Evolutionary conservation across 2,797 vertebrate genomes (phyloP), one percentile per base, ranked within the genome.

Genomic region (Phoxinus dragarum): DNA sequence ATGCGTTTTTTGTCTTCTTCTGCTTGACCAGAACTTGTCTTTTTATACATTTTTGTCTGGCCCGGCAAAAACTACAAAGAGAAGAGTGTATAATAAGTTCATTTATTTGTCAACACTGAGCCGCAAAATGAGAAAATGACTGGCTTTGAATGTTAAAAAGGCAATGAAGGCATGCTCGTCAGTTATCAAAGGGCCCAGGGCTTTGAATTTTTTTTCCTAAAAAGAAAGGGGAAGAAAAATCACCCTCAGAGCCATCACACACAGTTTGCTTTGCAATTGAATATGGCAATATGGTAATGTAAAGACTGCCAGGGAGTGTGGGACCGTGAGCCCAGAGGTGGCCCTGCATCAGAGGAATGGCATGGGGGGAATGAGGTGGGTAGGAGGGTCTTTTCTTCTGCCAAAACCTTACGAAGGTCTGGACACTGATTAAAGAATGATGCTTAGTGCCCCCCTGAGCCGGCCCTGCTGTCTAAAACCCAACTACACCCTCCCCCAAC

Each of bases 211-310:
- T 44, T 49, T 54, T 68, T 40, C 80, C 88, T 84, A 82, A 82
- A 85, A 88, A 86, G 81, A 88, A 89, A 88, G 84, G 88, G 88
- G 84, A 89, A 90, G 91, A 89, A 92, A 94, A 93, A 93, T 93
- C 92, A 90, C 94, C 93, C 94, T 95, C 94, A 92, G 91, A 93
- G 94, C 93, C 94, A 93, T 94, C 92, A 91, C 94, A 94, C 93
- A 88, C 93, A 92, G 94, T 96, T 96, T 94, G 94, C 94, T 96
- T 95, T 95, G 92, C 93, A 93, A 94, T 93, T 96, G 95, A 97
- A 96, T 96, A 96, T 96, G 94, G 94, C 94, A 94, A 95, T 96
- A 96, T 96, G 95, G 94, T 95, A 96, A 96, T 96, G 92, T 88
- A 88, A 84, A 82, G 93, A 91, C 94, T 92, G 91, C 92, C 92